Conservation (phyloP, 2,113 vertebrate genomes). For the Apodemus speciosus region DNA sequence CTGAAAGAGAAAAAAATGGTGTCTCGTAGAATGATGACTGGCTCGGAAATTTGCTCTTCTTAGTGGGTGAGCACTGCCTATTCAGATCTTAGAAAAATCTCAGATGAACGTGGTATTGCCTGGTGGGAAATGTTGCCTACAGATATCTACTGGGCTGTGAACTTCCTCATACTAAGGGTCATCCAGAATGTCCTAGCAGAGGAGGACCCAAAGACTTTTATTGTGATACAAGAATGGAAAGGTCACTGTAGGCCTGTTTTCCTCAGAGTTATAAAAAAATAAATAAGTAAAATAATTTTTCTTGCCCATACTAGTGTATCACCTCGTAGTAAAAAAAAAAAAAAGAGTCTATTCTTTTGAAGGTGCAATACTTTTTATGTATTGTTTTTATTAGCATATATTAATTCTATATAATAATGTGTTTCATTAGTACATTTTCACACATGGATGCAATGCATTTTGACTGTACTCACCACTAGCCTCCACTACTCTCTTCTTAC, state of each 20-base stretch:
- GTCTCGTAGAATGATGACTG: background rate
- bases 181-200: background rate
- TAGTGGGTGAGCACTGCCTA: background rate
- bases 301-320: background rate
- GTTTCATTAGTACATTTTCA: background rate
- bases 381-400: background rate
- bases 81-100: conserved; percentile 31
- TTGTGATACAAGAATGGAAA: conserved; percentile 53
- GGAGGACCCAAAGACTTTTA: conserved; percentile 18
- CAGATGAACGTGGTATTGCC: conserved; percentile 24
- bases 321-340: background rate
- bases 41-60: background rate
- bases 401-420: background rate
- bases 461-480: background rate
- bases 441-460: background rate
- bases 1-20: background rate
- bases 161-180: background rate
- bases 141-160: background rate
- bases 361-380: background rate
- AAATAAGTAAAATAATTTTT: background rate
- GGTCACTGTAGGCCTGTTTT: background rate
- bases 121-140: background rate
- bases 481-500: too few species aligned
- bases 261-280: conserved; percentile 40
- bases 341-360: conserved; percentile 6